Evolutionary conservation across 2,797 vertebrate genomes (phyloP).

Genomic region (Picus viridis): DNA sequence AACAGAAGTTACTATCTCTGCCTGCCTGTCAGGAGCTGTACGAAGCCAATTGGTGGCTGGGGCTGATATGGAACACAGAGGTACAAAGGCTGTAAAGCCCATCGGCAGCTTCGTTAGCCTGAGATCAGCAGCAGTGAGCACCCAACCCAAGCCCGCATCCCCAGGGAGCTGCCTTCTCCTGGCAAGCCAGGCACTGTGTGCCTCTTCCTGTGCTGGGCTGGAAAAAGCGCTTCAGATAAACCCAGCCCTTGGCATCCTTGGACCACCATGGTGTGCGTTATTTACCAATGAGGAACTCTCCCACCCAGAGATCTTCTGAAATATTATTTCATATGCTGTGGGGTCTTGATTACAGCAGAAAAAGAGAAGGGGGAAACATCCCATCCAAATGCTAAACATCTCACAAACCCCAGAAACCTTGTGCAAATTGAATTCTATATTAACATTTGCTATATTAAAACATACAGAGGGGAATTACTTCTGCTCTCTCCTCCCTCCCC

Average conservation of each 20-base stretch:
- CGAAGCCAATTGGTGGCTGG: neutral
- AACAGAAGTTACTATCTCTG: conserved; percentile 61
- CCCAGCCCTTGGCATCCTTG: neutral
- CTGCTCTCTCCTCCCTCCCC: neutral
- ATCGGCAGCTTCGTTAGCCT: rapidly evolving
- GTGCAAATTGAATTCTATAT: neutral
- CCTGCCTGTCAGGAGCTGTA: conserved; percentile 36
- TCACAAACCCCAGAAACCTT: neutral
- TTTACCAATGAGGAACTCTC: neutral
- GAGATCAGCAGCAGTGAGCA: rapidly evolving
- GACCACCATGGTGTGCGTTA: rapidly evolving
- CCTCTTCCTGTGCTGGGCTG: rapidly evolving
- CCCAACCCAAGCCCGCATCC: neutral
- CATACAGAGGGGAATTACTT: neutral
- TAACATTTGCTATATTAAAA: neutral
- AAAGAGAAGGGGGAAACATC: neutral
- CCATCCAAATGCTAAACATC: neutral
- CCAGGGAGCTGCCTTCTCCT: neutral
- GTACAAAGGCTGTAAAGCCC: neutral
- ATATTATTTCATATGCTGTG: rapidly evolving
- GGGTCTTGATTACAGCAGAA: neutral
- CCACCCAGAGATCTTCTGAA: neutral
- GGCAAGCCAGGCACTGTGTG: rapidly evolving
- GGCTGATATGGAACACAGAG: neutral
- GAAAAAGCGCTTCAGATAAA: neutral